Evolutionary conservation across 2,113 vertebrate genomes (phyloP).

Genomic region (Candoia aspera): DNA sequence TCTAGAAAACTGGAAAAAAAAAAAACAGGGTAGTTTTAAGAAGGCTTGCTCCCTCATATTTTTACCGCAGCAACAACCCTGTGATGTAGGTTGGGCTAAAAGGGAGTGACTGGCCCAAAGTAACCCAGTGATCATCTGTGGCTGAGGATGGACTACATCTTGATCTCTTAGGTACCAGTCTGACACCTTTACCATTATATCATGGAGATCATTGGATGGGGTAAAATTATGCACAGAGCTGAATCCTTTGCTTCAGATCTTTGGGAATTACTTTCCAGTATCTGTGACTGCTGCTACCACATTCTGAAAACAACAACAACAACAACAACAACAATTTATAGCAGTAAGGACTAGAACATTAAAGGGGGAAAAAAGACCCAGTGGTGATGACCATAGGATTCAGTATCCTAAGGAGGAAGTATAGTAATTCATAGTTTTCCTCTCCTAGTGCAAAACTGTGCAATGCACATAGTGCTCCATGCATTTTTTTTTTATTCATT

Average conservation of each 20-base stretch:
- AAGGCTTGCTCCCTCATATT: neutral
- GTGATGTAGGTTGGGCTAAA: neutral
- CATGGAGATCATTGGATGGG: neutral
- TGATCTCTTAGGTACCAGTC: neutral
- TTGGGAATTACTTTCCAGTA: neutral
- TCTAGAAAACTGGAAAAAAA: neutral
- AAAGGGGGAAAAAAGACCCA: neutral
- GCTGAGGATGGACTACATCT: neutral
- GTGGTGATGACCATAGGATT: neutral
- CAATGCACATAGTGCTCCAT: neutral
- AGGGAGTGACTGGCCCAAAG: neutral
- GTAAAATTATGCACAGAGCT: neutral
- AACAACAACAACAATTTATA: too few species aligned
- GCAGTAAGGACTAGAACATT: neutral
- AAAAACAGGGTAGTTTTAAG: neutral
- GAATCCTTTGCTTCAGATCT: neutral
- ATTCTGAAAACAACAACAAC: neutral
- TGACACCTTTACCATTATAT: neutral
- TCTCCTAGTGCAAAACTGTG: neutral
- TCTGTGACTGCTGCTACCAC: neutral
- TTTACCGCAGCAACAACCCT: neutral
- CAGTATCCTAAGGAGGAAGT: neutral
- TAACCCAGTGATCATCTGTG: neutral
- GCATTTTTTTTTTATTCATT: conserved; percentile 1
- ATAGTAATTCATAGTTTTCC: neutral